Percentiles rank a stretch among this genome's conserved stretches.
These are phyloP conservation scores for Entelurus aequoreus DNA, from an alignment of 2,113 vertebrate species.

Conservation along the genomic window DNA sequence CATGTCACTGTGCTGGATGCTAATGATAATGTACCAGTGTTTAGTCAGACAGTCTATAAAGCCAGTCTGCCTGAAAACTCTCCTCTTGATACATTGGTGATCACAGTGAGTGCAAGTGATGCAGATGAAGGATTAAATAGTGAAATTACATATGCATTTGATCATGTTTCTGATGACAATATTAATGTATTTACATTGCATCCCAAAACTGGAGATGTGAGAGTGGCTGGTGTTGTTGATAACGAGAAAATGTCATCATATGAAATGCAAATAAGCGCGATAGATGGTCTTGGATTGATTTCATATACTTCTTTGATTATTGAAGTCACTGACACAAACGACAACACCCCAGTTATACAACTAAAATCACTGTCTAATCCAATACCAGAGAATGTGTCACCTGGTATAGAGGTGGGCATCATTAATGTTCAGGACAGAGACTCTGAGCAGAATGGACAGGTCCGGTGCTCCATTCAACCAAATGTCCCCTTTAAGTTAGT, in stretches of 20 bases:
- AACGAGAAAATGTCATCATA: conserved; percentile 62
- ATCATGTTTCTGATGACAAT: conserved; percentile 54
- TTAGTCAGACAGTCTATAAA: too few species aligned
- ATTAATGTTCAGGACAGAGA: conserved; percentile 73
- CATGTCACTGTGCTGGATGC: too few species aligned
- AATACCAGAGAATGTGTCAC: conserved; percentile 57
- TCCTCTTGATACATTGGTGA: too few species aligned
- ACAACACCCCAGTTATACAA: conserved; percentile 66
- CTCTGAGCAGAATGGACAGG: conserved; percentile 57
- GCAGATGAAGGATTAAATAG: conserved; percentile 54
- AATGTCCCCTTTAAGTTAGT: not conserved
- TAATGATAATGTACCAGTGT: too few species aligned
- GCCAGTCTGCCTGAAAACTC: too few species aligned
- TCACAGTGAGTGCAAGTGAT: too few species aligned
- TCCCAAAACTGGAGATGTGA: conserved; percentile 62
- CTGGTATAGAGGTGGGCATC: conserved; percentile 70
- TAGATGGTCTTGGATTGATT: conserved; percentile 60
- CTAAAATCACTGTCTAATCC: conserved; percentile 62
- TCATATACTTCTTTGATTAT: conserved; percentile 65
- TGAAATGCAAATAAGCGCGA: conserved; percentile 73
- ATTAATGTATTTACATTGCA: conserved; percentile 63
- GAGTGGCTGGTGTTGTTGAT: conserved; percentile 57
- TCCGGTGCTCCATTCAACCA: conserved; percentile 57
- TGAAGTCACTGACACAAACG: conserved; percentile 67
- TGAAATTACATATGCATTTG: conserved; percentile 70